Percentiles rank a stretch among this genome's conserved stretches.
Evolutionary conservation across 2,888 invertebrate species (phyloP).

Genomic region (Xestia xanthographa): DNA sequence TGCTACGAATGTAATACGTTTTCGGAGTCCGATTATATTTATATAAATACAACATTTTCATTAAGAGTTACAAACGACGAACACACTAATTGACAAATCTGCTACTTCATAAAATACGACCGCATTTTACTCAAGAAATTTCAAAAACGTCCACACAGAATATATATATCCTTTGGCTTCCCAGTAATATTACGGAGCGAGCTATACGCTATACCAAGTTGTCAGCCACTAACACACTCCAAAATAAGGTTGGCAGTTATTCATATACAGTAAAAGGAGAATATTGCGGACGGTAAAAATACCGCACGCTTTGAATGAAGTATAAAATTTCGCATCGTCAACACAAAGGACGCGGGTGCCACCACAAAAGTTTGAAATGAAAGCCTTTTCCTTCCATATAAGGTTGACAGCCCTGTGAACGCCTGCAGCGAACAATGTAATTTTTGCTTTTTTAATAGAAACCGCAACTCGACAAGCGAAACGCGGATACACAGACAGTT

Average conservation of each 20-base stretch:
- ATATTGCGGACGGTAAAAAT: slow-evolving; percentile 65
- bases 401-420: slow-evolving; percentile 72
- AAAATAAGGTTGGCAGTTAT: slow-evolving; percentile 67
- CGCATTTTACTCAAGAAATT: slow-evolving; percentile 38
- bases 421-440: slow-evolving; percentile 74
- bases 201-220: slow-evolving; percentile 40
- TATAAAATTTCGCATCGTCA: slow-evolving; percentile 73
- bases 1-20: neutral
- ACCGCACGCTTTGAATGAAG: slow-evolving; percentile 69
- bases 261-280: slow-evolving; percentile 57
- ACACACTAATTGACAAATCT: slow-evolving; percentile 16
- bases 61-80: neutral
- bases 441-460: slow-evolving; percentile 77
- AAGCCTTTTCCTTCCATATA: slow-evolving; percentile 67
- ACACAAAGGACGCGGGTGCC: slow-evolving; percentile 71
- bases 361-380: slow-evolving; percentile 74
- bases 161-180: slow-evolving; percentile 32
- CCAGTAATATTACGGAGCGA: slow-evolving; percentile 49
- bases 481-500: slow-evolving; percentile 69
- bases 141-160: slow-evolving; percentile 39
- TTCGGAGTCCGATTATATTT: neutral
- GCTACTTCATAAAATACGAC: slow-evolving; percentile 9
- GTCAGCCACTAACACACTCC: slow-evolving; percentile 61
- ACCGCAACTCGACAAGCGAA: slow-evolving; percentile 71
- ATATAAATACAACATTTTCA: neutral